phyloP scores from a whole-genome alignment of 2,113 vertebrate genomes.

The Seriola quinqueradiata region DNA sequence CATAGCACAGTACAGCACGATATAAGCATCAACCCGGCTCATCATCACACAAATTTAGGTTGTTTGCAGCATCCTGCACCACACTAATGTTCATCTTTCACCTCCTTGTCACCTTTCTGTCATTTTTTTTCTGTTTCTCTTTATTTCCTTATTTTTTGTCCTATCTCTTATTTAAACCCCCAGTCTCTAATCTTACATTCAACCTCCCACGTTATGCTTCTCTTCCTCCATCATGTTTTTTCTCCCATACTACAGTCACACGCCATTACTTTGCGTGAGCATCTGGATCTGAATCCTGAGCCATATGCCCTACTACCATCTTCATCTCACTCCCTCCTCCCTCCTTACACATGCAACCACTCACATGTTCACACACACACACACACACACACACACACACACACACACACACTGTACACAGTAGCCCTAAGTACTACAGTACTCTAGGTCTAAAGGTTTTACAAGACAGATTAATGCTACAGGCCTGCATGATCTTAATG shows the following conservation, averaged over 20 bases:
- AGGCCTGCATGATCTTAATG: conserved; percentile 67
- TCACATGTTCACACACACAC: conserved; percentile 20
- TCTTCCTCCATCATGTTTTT: conserved; percentile 16
- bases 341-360: conserved; percentile 37
- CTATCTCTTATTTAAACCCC: conserved; percentile 11
- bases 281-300: conserved; percentile 60
- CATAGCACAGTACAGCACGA: conserved; percentile 5
- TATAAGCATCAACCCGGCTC: conserved; percentile 25
- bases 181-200: background rate
- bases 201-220: background rate
- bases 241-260: conserved; percentile 24
- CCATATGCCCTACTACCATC: conserved; percentile 64
- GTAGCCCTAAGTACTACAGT: conserved; percentile 43
- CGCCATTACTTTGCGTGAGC: conserved; percentile 54
- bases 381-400: conserved; percentile 18
- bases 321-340: conserved; percentile 44
- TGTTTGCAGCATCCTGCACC: conserved; percentile 14
- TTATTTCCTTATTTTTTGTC: conserved; percentile 8
- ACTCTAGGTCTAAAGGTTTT: conserved; percentile 64
- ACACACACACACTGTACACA: conserved; percentile 25
- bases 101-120: background rate
- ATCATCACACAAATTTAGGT: conserved; percentile 21
- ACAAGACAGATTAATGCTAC: conserved; percentile 76
- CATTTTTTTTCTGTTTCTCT: conserved; percentile 2
- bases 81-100: background rate